A percentile compares a stretch with the other conserved stretches of the same genome.
Evolutionary conservation across 2,888 invertebrate species (phyloP).

Genomic region (Acholoe squamosa): DNA sequence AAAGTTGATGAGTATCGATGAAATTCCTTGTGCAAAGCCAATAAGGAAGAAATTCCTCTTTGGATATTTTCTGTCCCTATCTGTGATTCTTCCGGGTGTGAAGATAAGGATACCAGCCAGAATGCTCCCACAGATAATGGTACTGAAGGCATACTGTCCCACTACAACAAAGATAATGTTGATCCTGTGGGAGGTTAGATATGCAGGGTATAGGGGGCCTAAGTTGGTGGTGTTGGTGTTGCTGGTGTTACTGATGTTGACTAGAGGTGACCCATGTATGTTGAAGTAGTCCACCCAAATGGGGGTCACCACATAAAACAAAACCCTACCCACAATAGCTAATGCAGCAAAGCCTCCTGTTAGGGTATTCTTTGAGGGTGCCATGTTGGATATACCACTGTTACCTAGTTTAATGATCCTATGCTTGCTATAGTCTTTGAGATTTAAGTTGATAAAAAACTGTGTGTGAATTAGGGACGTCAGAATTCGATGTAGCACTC

Average conservation of each 20-base stretch:
- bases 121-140: conserved; percentile 68
- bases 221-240: background rate
- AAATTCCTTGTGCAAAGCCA: conserved; percentile 73
- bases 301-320: conserved; percentile 23
- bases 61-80: conserved; percentile 69
- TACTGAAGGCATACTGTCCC: conserved; percentile 63
- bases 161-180: conserved; percentile 63
- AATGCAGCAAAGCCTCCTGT: conserved; percentile 3
- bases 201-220: background rate
- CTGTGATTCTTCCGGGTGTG: conserved; percentile 67
- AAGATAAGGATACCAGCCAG: conserved; percentile 67
- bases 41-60: conserved; percentile 72
- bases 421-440: too few species aligned
- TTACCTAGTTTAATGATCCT: too few species aligned
- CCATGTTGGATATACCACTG: background rate
- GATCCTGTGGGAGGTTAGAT: background rate
- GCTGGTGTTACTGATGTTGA: conserved; percentile 39
- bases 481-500: too few species aligned
- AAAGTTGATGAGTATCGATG: conserved; percentile 73
- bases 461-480: too few species aligned
- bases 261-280: background rate
- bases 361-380: background rate
- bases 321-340: conserved; percentile 22
- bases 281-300: conserved; percentile 57
- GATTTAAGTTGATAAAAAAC: too few species aligned